phyloP scores from a whole-genome alignment of 2,797 vertebrate genomes.

The Macropus fuliginosus region DNA sequence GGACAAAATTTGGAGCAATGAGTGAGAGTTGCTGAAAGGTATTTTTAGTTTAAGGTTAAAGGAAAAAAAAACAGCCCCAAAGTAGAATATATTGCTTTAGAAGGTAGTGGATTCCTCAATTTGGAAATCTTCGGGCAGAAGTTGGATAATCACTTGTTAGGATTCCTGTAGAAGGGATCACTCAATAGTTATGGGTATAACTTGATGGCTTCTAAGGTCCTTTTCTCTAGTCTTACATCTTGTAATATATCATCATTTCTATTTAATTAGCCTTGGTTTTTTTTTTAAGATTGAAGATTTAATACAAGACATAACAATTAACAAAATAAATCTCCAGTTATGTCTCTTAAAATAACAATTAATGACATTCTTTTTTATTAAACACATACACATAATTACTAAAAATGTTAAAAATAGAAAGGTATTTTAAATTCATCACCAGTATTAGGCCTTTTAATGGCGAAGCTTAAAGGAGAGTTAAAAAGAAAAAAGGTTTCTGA shows the following conservation, averaged over 20 bases:
- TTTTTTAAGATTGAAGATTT: neutral
- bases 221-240: neutral
- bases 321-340: neutral
- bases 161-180: neutral
- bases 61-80: neutral
- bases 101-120: neutral
- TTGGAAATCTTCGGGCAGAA: neutral
- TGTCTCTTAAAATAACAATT: conserved; percentile 6
- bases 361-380: conserved; percentile 37
- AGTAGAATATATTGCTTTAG: neutral
- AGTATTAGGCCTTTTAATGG: conserved; percentile 40
- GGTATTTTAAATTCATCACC: conserved; percentile 62
- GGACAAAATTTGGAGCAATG: neutral
- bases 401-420: conserved; percentile 52
- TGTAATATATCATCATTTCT: neutral
- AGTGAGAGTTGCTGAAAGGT: neutral
- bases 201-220: neutral
- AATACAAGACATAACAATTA: neutral
- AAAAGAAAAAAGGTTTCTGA: conserved; percentile 61
- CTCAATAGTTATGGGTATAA: neutral
- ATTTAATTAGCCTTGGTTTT: neutral
- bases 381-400: conserved; percentile 32
- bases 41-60: neutral
- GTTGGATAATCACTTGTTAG: neutral
- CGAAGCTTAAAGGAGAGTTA: conserved; percentile 51